Percentiles rank a stretch among this genome's conserved stretches.
Conservation (phyloP, 1,140 invertebrate species). For the Neodiprion virginianus region DNA sequence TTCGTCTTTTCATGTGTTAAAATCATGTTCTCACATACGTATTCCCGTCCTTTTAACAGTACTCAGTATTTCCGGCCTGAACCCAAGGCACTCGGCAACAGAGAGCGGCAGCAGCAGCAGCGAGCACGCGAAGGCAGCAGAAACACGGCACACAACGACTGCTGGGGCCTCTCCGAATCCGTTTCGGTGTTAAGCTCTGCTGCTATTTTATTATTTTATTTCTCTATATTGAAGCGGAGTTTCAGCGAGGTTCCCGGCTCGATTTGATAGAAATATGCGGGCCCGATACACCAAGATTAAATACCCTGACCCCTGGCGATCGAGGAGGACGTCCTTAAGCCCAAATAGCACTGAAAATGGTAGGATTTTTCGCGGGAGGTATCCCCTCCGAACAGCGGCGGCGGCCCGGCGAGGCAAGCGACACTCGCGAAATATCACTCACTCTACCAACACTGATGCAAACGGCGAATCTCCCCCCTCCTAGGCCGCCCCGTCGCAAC, state of each 20-base stretch:
- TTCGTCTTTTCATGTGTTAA: too few relatives aligned
- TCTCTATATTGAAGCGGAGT: too few relatives aligned
- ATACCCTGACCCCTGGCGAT: neutral
- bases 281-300: neutral
- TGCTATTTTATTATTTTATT: neutral
- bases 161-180: neutral
- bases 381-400: constrained; percentile 1
- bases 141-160: constrained; percentile 2
- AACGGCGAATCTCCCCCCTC: neutral
- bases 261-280: neutral
- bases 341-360: constrained; percentile 20
- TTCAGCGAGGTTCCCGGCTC: too few relatives aligned
- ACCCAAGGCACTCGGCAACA: constrained; percentile 39
- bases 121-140: constrained; percentile 14
- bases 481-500: neutral
- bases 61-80: constrained; percentile 38
- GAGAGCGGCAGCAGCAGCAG: constrained; percentile 14
- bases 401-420: constrained; percentile 21
- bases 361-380: constrained; percentile 23
- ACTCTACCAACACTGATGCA: neutral
- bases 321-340: constrained; percentile 9
- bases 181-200: neutral
- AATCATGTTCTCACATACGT: too few relatives aligned
- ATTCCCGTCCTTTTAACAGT: neutral
- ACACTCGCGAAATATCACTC: constrained; percentile 18